Evolutionary conservation across 2,888 invertebrate genomes (phyloP).

Genomic region (Eupeodes latifasciatus): DNA sequence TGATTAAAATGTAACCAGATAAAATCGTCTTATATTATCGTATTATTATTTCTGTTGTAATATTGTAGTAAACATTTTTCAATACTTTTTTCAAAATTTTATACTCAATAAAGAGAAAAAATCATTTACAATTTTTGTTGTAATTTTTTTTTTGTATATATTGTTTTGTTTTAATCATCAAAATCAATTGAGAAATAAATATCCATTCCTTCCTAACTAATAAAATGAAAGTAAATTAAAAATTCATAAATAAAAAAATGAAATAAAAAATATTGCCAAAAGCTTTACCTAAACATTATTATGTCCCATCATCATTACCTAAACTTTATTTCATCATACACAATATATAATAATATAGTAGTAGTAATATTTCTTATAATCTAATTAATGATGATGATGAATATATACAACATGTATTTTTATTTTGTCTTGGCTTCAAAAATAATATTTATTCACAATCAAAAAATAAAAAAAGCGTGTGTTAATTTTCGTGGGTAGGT

Average conservation of each 20-base stretch:
- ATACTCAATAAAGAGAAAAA: no score
- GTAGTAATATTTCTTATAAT: background rate
- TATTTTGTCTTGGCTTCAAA: no score
- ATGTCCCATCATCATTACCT: background rate
- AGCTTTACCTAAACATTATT: background rate
- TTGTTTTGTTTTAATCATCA: no score
- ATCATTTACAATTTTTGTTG: no score
- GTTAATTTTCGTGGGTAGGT: background rate
- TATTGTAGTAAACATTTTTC: no score
- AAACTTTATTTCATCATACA: background rate
- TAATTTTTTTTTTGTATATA: no score
- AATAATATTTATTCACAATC: conserved; percentile 47
- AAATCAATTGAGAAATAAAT: no score
- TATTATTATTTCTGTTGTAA: no score
- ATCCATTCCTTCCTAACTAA: no score
- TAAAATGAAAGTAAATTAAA: background rate
- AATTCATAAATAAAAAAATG: background rate
- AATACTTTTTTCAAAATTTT: no score
- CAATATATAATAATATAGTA: background rate
- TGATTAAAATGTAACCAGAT: no score
- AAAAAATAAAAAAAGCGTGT: conserved; percentile 1
- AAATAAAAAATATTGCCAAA: background rate
- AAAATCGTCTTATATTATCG: no score
- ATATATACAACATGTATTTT: background rate
- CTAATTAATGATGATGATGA: background rate